Conservation (phyloP, 2,888 invertebrate species). For the Hydraecia micacea region DNA sequence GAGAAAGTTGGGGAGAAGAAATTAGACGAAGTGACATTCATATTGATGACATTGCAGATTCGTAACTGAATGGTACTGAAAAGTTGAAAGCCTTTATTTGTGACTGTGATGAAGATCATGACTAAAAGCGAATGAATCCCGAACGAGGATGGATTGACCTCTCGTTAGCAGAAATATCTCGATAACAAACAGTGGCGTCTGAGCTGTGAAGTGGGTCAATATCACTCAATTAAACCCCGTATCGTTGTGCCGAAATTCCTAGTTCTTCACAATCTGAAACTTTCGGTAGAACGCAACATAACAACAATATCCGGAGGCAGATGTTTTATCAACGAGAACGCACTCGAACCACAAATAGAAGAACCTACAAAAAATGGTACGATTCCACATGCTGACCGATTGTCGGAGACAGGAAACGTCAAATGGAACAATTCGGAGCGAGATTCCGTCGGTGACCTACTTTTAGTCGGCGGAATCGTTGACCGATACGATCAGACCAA, state of each 20-base stretch:
- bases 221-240: slow-evolving; percentile 21
- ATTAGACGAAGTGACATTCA: slow-evolving; percentile 49
- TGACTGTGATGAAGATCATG: not conserved
- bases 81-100: not conserved
- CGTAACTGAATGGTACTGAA: not conserved
- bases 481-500: slow-evolving; percentile 45
- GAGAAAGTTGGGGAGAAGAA: slow-evolving; percentile 35
- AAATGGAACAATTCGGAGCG: slow-evolving; percentile 47
- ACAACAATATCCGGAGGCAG: slow-evolving; percentile 19
- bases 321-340: slow-evolving; percentile 11
- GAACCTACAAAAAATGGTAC: slow-evolving; percentile 28
- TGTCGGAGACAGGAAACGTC: slow-evolving; percentile 48
- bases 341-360: slow-evolving; percentile 33
- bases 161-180: slow-evolving; percentile 24
- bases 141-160: not conserved
- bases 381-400: slow-evolving; percentile 38
- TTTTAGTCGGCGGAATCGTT: slow-evolving; percentile 34
- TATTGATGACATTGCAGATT: slow-evolving; percentile 32
- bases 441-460: slow-evolving; percentile 50
- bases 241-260: not conserved
- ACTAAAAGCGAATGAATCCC: not conserved
- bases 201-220: slow-evolving; percentile 18
- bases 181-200: not conserved
- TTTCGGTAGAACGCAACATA: not conserved
- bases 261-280: not conserved